Percentiles rank a stretch among this genome's conserved stretches.
phyloP scores from a whole-genome alignment of 37 sponge, comb jelly and placozoan species.

The Chondrosia reniformis region DNA sequence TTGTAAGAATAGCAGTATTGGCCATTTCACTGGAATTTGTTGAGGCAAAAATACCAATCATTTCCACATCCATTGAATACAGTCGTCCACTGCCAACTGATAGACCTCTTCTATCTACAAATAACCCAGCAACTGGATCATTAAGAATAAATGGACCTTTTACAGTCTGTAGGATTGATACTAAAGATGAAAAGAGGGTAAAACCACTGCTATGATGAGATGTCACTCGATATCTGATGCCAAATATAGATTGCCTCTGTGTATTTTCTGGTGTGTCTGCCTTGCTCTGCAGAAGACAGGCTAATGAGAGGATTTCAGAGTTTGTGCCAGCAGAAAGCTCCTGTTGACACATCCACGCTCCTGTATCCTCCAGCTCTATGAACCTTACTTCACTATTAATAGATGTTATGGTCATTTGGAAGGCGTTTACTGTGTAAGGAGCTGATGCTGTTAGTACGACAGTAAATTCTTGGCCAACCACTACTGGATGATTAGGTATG shows the following conservation, averaged over 20 bases:
- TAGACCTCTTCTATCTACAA: slow-evolving; percentile 25
- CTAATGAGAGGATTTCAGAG: neutral
- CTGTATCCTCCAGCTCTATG: neutral
- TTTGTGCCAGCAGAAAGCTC: neutral
- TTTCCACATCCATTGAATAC: neutral
- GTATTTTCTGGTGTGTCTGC: neutral
- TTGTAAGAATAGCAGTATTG: slow-evolving; percentile 35
- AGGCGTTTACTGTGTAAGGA: slow-evolving; percentile 7
- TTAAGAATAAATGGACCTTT: neutral
- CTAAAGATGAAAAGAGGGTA: neutral
- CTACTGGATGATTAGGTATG: slow-evolving; percentile 23
- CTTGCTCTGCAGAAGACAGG: slow-evolving; percentile 6
- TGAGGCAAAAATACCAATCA: slow-evolving; percentile 35
- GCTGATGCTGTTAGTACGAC: slow-evolving; percentile 22
- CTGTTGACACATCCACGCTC: slow-evolving; percentile 6
- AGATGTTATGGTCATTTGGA: slow-evolving; percentile 22
- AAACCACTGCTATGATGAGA: neutral
- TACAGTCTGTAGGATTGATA: neutral
- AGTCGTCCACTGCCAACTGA: neutral
- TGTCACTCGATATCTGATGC: neutral
- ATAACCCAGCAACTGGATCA: neutral
- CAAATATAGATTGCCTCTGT: neutral
- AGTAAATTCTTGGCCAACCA: slow-evolving; percentile 12
- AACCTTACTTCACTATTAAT: neutral
- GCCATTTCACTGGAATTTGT: slow-evolving; percentile 29